These are phyloP conservation scores for Argyrosomus japonicus DNA, from an alignment of 2,113 vertebrate genomes.

Conservation along the genomic window DNA sequence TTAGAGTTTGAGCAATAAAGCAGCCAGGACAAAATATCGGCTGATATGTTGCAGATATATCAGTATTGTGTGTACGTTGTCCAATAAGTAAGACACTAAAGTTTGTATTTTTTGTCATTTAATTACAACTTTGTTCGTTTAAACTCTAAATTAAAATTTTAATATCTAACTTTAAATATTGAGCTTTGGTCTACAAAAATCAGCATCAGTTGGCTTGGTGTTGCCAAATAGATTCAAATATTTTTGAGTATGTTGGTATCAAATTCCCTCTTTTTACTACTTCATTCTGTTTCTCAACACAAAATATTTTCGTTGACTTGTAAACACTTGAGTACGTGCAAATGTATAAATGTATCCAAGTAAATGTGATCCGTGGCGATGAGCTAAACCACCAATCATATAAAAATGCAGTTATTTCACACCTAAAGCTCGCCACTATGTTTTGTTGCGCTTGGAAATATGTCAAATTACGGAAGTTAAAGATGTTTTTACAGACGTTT, in stretches of 20 bases:
- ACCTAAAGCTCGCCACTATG: neutral
- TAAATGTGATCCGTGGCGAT: neutral
- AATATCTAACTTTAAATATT: too few species aligned
- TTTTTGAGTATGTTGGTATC: neutral
- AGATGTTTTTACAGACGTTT: neutral
- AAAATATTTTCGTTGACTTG: neutral
- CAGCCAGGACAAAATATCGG: neutral
- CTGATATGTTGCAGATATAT: neutral
- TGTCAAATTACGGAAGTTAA: neutral
- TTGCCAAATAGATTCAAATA: neutral
- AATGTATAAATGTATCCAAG: neutral
- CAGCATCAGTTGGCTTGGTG: neutral
- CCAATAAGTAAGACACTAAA: too few species aligned
- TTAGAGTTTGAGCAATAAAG: too few species aligned
- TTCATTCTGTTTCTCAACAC: neutral
- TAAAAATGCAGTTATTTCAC: too few species aligned
- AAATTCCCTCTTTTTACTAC: neutral
- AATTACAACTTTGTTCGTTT: too few species aligned
- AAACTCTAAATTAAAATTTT: too few species aligned
- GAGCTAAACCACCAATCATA: too few species aligned
- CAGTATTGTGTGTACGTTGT: neutral
- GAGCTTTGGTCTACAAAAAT: neutral
- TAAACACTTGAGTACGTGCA: neutral
- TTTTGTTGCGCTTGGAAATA: neutral
- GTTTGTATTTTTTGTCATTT: too few species aligned